A percentile compares a stretch with the other conserved stretches of the same genome.
phyloP scores from a whole-genome alignment of 2,797 vertebrate genomes.

The Cyprinodon diabolis region DNA sequence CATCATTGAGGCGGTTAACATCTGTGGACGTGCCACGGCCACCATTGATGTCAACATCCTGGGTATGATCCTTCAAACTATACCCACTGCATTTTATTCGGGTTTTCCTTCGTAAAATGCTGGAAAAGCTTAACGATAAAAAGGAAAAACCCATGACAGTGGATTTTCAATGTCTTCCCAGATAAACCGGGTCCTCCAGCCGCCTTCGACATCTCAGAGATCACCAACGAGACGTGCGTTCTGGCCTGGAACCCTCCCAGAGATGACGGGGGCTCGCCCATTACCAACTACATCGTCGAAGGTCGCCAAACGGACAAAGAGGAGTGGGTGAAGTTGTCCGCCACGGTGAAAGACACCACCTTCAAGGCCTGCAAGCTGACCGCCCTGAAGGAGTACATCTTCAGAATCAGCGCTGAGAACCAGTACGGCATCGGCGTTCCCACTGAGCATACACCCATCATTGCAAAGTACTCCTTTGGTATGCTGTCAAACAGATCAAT shows the following conservation, averaged over 20 bases:
- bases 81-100: not conserved
- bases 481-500: conserved; percentile 29
- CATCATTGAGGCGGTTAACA: conserved; percentile 96
- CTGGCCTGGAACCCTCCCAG: conserved; percentile 97
- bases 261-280: conserved; percentile 92
- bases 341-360: conserved; percentile 93
- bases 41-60: conserved; percentile 97
- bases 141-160: not conserved
- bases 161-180: conserved; percentile 52
- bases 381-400: conserved; percentile 93
- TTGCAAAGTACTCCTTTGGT: conserved; percentile 97
- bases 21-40: conserved; percentile 92
- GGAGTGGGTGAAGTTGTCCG: conserved; percentile 95
- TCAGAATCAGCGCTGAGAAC: conserved; percentile 96
- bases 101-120: not conserved
- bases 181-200: conserved; percentile 98
- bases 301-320: conserved; percentile 88
- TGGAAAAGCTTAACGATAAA: not conserved
- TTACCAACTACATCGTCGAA: conserved; percentile 97
- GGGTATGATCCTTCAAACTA: conserved; percentile 75
- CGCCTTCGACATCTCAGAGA: conserved; percentile 95
- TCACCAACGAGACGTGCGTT: conserved; percentile 92
- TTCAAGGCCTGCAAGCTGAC: conserved; percentile 92
- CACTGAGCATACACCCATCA: conserved; percentile 87
- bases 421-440: conserved; percentile 95